Evolutionary conservation across 2,113 vertebrate species (phyloP).

Genomic region (Hemichromis elongatus): DNA sequence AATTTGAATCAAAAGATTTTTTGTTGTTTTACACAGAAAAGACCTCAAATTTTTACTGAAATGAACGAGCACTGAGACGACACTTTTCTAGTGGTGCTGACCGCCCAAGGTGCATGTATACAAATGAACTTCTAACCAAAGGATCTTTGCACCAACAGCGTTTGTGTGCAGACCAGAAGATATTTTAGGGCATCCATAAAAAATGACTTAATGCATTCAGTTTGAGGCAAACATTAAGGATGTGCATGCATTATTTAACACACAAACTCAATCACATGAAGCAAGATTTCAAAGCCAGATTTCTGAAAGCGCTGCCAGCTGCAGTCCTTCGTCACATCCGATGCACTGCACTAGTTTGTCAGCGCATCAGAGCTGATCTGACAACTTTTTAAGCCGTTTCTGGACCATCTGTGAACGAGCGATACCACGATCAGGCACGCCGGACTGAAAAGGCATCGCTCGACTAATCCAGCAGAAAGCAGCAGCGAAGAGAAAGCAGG

Average conservation of each 20-base stretch:
- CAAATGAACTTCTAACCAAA: background rate
- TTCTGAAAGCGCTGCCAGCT: background rate
- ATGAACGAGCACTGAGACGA: rapidly evolving
- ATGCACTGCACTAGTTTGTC: background rate
- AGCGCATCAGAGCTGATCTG: background rate
- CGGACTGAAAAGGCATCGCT: background rate
- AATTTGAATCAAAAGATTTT: background rate
- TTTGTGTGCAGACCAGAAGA: background rate
- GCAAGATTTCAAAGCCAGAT: rapidly evolving
- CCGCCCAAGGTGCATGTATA: background rate
- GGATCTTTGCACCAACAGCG: background rate
- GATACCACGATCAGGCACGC: rapidly evolving
- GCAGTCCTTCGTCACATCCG: background rate
- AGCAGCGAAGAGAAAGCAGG: background rate
- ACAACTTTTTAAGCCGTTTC: background rate
- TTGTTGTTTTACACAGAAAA: background rate
- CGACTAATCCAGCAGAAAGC: background rate
- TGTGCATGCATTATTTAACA: background rate
- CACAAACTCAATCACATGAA: background rate
- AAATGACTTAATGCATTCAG: background rate
- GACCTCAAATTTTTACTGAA: background rate
- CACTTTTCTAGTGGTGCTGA: background rate
- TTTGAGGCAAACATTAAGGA: background rate
- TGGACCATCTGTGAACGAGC: background rate
- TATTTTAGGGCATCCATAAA: background rate